Conservation (phyloP, 2,113 vertebrate species). For the Sprattus sprattus region DNA sequence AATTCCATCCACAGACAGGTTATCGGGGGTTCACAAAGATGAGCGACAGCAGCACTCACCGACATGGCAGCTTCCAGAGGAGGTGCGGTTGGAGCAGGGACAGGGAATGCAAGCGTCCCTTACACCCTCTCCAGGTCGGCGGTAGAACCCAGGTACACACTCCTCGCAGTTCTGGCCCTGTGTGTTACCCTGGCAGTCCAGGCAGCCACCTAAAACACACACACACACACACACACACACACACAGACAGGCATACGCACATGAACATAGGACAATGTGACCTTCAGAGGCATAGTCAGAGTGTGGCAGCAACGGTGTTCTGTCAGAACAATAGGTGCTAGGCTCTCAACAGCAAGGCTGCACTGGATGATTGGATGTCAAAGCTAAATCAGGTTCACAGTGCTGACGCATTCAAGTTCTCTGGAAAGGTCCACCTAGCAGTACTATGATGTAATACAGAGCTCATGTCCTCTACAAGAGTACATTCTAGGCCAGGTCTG, state of each 20-base stretch:
- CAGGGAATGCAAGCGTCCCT: slow-evolving; percentile 75
- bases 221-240: slow-evolving; percentile 12
- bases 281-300: neutral
- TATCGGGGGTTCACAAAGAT: no score
- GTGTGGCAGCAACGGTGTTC: neutral
- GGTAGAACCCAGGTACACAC: slow-evolving; percentile 81
- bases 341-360: no score
- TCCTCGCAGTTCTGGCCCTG: slow-evolving; percentile 85
- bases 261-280: slow-evolving; percentile 37
- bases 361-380: no score
- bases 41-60: slow-evolving; percentile 67
- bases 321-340: no score
- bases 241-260: neutral
- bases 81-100: slow-evolving; percentile 85
- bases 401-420: neutral
- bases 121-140: slow-evolving; percentile 39
- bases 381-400: neutral
- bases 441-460: neutral
- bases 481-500: neutral
- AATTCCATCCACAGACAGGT: no score
- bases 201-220: slow-evolving; percentile 74
- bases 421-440: no score
- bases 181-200: slow-evolving; percentile 84
- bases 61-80: slow-evolving; percentile 79
- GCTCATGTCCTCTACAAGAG: neutral